Conservation (phyloP, 2,113 vertebrate species). For the Colinus virginianus region DNA sequence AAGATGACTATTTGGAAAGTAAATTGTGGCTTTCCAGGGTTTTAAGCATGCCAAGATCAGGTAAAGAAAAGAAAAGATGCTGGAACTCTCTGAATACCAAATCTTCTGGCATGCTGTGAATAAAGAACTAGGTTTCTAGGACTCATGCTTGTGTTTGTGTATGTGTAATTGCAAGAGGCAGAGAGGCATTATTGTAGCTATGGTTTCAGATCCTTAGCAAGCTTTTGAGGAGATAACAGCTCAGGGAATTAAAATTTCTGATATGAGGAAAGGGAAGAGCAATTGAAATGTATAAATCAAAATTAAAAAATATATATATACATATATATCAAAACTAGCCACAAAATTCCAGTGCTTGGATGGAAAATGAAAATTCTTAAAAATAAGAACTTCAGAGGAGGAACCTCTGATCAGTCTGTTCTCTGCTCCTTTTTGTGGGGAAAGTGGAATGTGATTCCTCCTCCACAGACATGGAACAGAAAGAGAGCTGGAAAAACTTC, state of each 20-base stretch:
- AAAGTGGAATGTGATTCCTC: neutral
- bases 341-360: neutral
- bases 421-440: neutral
- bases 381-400: neutral
- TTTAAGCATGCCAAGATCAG: conserved; percentile 74
- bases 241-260: neutral
- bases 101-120: conserved; percentile 14
- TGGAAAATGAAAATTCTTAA: neutral
- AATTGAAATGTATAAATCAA: neutral
- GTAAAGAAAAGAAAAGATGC: conserved; percentile 24
- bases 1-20: conserved; percentile 67
- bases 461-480: neutral
- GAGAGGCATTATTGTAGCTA: neutral
- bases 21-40: conserved; percentile 80
- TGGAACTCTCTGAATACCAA: conserved; percentile 32
- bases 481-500: neutral
- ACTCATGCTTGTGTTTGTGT: rapidly evolving
- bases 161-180: neutral
- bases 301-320: neutral
- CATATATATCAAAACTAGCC: neutral
- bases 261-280: neutral
- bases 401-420: neutral
- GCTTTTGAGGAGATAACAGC: neutral
- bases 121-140: neutral
- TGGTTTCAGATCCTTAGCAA: neutral